A percentile compares a stretch with the other conserved stretches of the same genome.
These are phyloP conservation scores for Chloebia gouldiae DNA, from an alignment of 2,113 vertebrate genomes.

Conservation along the genomic window DNA sequence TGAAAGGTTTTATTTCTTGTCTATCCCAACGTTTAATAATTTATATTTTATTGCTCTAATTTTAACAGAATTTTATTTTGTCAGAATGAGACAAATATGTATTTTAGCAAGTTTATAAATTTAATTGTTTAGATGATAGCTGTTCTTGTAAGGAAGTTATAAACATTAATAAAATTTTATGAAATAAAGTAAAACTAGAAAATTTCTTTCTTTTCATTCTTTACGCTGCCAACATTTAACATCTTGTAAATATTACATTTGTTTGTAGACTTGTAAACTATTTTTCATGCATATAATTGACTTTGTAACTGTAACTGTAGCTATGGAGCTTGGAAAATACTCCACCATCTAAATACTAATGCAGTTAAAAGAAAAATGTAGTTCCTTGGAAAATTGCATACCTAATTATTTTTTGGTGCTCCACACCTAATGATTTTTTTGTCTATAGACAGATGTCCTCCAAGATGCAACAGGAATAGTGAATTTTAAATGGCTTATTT, in stretches of 20 bases:
- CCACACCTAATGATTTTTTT: background rate
- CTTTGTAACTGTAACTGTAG: background rate
- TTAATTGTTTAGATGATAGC: slow-evolving; percentile 1
- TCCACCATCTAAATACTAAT: background rate
- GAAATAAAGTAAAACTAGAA: background rate
- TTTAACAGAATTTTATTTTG: background rate
- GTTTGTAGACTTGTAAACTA: background rate
- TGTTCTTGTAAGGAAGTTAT: background rate
- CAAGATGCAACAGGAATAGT: background rate
- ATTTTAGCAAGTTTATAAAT: background rate
- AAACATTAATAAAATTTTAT: slow-evolving; percentile 13
- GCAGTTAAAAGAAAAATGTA: background rate
- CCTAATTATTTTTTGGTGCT: background rate
- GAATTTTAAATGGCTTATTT: background rate
- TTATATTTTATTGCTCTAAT: slow-evolving; percentile 39
- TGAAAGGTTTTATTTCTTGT: background rate
- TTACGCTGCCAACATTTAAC: background rate
- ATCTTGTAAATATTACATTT: background rate
- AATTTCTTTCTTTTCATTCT: background rate
- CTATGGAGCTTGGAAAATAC: background rate
- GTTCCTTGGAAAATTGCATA: background rate
- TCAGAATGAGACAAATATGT: background rate
- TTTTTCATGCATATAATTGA: background rate
- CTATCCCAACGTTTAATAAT: background rate
- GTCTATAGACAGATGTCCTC: background rate